Conservation (phyloP, 2,113 vertebrate species). For the Malurus cyaneus region DNA sequence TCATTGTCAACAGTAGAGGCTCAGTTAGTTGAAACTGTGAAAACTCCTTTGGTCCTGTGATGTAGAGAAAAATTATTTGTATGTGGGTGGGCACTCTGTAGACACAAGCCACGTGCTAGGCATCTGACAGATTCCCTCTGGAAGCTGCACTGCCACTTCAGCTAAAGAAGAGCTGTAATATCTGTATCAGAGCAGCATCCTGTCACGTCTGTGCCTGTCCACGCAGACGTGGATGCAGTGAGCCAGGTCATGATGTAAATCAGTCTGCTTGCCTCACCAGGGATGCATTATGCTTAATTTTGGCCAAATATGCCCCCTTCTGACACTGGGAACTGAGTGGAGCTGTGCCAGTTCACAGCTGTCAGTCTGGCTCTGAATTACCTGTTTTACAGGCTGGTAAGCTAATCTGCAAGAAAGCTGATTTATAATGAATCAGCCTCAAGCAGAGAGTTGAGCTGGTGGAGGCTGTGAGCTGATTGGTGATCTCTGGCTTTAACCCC, state of each 20-base stretch:
- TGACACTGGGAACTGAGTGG: neutral
- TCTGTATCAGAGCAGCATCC: neutral
- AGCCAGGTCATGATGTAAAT: neutral
- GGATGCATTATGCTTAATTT: neutral
- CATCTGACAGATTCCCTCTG: neutral
- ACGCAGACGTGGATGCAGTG: neutral
- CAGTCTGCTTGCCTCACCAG: neutral
- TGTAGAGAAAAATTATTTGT: neutral
- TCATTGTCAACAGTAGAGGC: neutral
- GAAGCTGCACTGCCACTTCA: neutral
- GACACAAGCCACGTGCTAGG: neutral
- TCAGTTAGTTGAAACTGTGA: neutral
- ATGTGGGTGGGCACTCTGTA: neutral
- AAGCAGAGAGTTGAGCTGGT: neutral
- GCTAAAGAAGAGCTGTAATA: neutral
- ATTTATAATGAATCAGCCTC: constrained; percentile 8
- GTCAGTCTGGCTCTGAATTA: neutral
- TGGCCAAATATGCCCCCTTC: neutral
- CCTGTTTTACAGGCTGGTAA: neutral
- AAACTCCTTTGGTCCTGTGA: neutral
- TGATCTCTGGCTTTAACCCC: neutral
- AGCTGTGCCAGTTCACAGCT: constrained; percentile 9
- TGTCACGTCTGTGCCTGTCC: accelerated
- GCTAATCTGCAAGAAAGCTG: constrained; percentile 12
- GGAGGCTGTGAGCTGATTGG: neutral